Conservation (phyloP, 2,113 vertebrate species). For the Myiopsitta monachus region DNA sequence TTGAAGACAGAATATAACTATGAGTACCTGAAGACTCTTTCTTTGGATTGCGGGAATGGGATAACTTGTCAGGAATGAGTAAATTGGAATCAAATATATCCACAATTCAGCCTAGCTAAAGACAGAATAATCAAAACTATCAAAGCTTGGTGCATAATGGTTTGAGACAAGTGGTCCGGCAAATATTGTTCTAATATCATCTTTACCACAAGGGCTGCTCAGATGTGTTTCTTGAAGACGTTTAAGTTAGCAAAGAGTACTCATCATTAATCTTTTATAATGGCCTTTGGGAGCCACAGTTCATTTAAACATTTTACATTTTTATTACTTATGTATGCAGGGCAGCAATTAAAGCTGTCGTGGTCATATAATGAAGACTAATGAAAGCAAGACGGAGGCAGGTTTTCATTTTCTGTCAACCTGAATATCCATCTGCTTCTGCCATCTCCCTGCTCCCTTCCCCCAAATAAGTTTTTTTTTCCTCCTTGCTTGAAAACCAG, state of each 20-base stretch:
- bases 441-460: not conserved
- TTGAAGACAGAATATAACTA: not conserved
- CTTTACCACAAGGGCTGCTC: constrained; percentile 63
- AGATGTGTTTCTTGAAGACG: constrained; percentile 56
- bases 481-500: not conserved
- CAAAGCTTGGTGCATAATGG: constrained; percentile 45
- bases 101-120: constrained; percentile 48
- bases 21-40: constrained; percentile 26
- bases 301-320: constrained; percentile 78
- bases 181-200: constrained; percentile 67
- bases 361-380: constrained; percentile 71
- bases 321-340: constrained; percentile 75
- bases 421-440: constrained; percentile 48
- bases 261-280: constrained; percentile 83
- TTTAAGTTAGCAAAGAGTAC: constrained; percentile 65
- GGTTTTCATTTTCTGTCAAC: constrained; percentile 64
- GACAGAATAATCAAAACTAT: constrained; percentile 55
- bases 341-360: constrained; percentile 67
- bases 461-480: not conserved
- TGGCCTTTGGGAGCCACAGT: constrained; percentile 81
- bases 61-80: constrained; percentile 29
- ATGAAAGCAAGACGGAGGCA: constrained; percentile 57
- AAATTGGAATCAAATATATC: constrained; percentile 52
- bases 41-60: not conserved
- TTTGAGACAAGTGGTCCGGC: constrained; percentile 42